phyloP scores from a whole-genome alignment of 2,888 invertebrate genomes.

The Bellardia bayeri region DNA sequence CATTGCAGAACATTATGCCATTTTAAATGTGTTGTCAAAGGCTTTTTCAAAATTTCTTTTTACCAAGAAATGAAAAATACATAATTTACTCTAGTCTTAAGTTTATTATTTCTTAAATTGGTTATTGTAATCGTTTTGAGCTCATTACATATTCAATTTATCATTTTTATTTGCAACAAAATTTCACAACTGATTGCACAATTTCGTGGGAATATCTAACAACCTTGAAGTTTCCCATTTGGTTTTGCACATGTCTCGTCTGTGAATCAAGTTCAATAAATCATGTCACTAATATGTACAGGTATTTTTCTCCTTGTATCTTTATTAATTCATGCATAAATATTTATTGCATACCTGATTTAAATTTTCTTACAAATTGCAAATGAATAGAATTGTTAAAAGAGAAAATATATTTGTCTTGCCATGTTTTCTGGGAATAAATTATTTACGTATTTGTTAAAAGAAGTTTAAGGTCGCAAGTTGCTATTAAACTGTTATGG shows the following conservation, averaged over 20 bases:
- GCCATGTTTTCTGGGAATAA: not conserved
- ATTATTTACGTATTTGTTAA: not conserved
- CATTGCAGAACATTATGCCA: no score
- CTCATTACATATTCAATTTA: not conserved
- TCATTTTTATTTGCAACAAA: not conserved
- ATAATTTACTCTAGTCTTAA: not conserved
- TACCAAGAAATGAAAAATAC: not conserved
- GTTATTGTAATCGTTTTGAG: not conserved
- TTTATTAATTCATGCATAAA: not conserved
- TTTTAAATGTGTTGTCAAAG: no score
- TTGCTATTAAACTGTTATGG: not conserved
- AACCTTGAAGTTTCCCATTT: not conserved
- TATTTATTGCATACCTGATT: not conserved
- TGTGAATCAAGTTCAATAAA: not conserved
- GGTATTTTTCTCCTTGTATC: not conserved
- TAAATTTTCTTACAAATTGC: not conserved
- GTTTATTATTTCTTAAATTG: not conserved
- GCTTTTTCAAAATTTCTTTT: no score
- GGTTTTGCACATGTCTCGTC: not conserved
- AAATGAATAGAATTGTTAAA: not conserved
- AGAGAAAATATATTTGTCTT: not conserved
- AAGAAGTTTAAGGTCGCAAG: not conserved
- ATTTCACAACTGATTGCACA: slow-evolving; percentile 5
- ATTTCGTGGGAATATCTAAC: not conserved
- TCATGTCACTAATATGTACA: not conserved